Base-by-base conservation (phyloP, 2,797 vertebrate species). In the Pangasius macronema region DNA sequence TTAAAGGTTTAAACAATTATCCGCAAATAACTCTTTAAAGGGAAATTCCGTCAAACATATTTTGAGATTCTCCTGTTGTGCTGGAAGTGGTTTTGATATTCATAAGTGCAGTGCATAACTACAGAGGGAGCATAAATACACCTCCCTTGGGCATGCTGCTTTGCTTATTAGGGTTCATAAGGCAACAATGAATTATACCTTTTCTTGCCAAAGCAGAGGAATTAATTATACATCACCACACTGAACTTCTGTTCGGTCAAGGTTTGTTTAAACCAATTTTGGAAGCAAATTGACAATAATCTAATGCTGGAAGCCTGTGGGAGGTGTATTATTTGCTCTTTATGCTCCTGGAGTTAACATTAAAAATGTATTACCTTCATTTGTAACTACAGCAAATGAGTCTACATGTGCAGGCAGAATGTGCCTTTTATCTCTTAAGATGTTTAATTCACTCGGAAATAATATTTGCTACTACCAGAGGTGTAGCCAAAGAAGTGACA, bases 261-360 rank as follows among this genome's bases (percentile, higher is more conserved):
- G 59, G 51, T 82, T 83, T 88, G 57, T 86, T 59, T 49, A 65
- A 88, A 51, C 30, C 70, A 24, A 83, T 76, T 68, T 77, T 77
- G 65, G 14, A 70, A 72, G 49, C 77, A 85, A 82, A 88, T 46
- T 65, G 53, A 76, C 77, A 55, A 73, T 81, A 82, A 65, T 55
- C 24, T 13, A 22, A 67, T 36, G 39, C 84, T 68, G 59, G 79
- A 70, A 70, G 72, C 85, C 84, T 86, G 61, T 68, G 73, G 80
- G 80, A 68, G 72, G 84, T 68, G 22, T 33, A 82, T 53, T 85
- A 46, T 42, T 33, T 22, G 30, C 55, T 65, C 83, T 70, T 20
- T 42, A 30, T 39, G 61, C 46, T 36, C n/a, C 42, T 87, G 77
- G 84, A 85, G 59, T 70, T 33, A 61, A 79, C 72, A 83, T 83